Conservation (phyloP, 1,140 invertebrate species). For the Zaprionus davidi region DNA sequence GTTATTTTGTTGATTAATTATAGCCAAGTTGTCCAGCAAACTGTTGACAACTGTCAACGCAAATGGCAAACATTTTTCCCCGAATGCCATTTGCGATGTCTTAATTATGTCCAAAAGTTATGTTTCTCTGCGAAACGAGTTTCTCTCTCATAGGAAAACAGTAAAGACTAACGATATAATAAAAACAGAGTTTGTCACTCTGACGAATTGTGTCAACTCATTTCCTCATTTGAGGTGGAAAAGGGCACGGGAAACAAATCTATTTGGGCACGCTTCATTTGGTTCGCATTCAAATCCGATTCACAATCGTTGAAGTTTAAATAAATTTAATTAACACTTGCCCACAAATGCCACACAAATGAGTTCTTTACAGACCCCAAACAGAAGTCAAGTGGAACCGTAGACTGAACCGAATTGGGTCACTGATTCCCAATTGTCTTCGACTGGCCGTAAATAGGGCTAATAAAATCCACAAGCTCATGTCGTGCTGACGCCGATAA, state of each 20-base stretch:
- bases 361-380: constrained; percentile 30
- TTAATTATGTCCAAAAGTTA: constrained; percentile 80
- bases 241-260: constrained; percentile 47
- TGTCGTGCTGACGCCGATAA: constrained; percentile 43
- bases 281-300: constrained; percentile 51
- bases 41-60: constrained; percentile 74
- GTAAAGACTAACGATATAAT: constrained; percentile 27
- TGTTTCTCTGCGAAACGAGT: constrained; percentile 65
- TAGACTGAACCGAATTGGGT: constrained; percentile 65
- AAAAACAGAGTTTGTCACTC: constrained; percentile 9
- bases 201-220: constrained; percentile 61
- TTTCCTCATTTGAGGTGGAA: constrained; percentile 41
- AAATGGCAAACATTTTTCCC: constrained; percentile 69
- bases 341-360: constrained; percentile 41
- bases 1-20: constrained; percentile 71
- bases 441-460: constrained; percentile 23
- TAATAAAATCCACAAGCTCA: constrained; percentile 36
- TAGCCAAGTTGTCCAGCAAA: constrained; percentile 52
- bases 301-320: constrained; percentile 35
- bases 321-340: constrained; percentile 80
- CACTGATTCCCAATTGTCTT: constrained; percentile 58
- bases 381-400: constrained; percentile 43
- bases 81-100: constrained; percentile 64
- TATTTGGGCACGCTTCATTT: constrained; percentile 76
- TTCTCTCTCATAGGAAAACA: constrained; percentile 54